These are phyloP conservation scores for Macropus fuliginosus DNA, from an alignment of 2,797 vertebrate species.

Conservation along the genomic window DNA sequence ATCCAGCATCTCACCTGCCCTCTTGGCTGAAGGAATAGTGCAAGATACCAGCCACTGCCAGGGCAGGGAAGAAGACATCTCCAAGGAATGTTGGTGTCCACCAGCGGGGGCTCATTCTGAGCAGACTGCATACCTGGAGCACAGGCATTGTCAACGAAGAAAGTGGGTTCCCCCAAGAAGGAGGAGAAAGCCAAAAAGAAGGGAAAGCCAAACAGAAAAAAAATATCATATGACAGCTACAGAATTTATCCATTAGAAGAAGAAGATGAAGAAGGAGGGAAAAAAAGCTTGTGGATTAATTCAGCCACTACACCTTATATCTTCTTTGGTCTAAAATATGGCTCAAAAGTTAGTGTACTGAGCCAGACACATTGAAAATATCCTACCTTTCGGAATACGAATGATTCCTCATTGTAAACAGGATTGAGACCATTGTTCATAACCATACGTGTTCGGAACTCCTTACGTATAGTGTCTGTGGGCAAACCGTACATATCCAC, in stretches of 20 bases:
- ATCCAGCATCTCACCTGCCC: slow-evolving; percentile 76
- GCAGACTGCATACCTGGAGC: slow-evolving; percentile 75
- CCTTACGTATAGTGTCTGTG: slow-evolving; percentile 98
- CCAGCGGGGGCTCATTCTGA: slow-evolving; percentile 75
- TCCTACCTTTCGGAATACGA: slow-evolving; percentile 97
- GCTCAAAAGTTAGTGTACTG: not conserved
- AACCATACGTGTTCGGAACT: slow-evolving; percentile 98
- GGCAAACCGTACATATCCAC: slow-evolving; percentile 99
- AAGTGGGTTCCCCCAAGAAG: slow-evolving; percentile 70
- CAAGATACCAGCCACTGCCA: slow-evolving; percentile 77
- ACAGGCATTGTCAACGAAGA: slow-evolving; percentile 71
- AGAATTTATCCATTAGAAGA: slow-evolving; percentile 71
- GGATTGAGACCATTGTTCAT: slow-evolving; percentile 99
- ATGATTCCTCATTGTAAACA: slow-evolving; percentile 98
- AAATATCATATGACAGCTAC: slow-evolving; percentile 71
- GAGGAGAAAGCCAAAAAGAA: slow-evolving; percentile 72
- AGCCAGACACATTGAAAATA: slow-evolving; percentile 19
- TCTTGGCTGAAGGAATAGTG: slow-evolving; percentile 80
- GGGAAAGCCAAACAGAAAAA: slow-evolving; percentile 73
- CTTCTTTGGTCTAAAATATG: slow-evolving; percentile 30
- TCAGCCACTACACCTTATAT: slow-evolving; percentile 51
- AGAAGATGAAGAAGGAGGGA: not conserved
- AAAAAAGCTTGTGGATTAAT: slow-evolving; percentile 35
- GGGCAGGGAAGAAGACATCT: slow-evolving; percentile 81
- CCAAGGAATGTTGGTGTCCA: slow-evolving; percentile 65